Base-by-base conservation (phyloP, 2,888 invertebrate genomes). In the Mycogona germanica region DNA sequence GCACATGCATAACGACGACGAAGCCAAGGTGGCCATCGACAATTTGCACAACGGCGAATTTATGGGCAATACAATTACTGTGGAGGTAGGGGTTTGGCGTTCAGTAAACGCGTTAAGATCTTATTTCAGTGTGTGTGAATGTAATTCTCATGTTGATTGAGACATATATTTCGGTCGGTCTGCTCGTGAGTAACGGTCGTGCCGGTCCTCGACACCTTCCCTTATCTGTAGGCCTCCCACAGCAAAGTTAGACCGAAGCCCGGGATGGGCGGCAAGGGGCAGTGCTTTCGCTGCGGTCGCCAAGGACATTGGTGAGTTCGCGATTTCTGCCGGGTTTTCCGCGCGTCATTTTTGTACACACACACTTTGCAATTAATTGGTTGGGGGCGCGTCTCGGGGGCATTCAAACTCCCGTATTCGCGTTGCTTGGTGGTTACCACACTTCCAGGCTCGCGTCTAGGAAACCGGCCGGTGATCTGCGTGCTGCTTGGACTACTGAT, bases 241-340 rank as follows among this genome's bases (percentile, higher is more conserved):
- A 55, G 55, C 25, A 55, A 55, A 51, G 55, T 55, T 19, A n/a
- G 55, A 19, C 55, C 55, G 7, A 50, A 45, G 29, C 55, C 55
- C n/a, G 55, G 55, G 5, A 55, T 55, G 55, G 55, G 55, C 21
- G 55, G 55, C n/a, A 55, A 55, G 35, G 55, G 55, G 4, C 55
- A 55, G 44, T 55, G 55, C 41, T 55, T 51, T 23, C 30, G 55
- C 30, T 55, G 55, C 30, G 55, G 55, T 19, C 30, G 45, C 32
- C 50, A 42, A 50, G 55, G 55, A 14, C 55, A 55, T 44, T 55
- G 55, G 55, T 55, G 51, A 25, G 42, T 29, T 17, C n/a, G n/a
- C n/a, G n/a, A n/a, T n/a, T n/a, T 12, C 9, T 35, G 9, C 35
- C 14, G 35, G 35, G 35, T 35, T 35, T 35, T 35, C 35, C 35